Base-by-base conservation (phyloP, 2,113 vertebrate species). In the Hydropotes inermis region DNA sequence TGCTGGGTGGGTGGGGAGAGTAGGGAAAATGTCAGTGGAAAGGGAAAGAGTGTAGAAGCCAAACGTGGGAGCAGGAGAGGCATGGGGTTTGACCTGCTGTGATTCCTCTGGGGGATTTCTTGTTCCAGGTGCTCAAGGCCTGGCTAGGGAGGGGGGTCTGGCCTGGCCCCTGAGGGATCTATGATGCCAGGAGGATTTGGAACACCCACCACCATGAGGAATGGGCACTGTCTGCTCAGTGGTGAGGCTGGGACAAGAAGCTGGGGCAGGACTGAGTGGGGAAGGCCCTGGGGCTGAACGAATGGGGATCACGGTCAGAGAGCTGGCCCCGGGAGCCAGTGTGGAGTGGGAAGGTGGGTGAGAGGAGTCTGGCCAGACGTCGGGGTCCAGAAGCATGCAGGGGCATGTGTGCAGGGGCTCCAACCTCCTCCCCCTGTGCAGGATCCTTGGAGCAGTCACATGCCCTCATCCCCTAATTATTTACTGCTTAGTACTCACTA, bases 401-500 rank as follows among this genome's bases (percentile, higher is more conserved):
- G 28, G 39, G 14, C 43, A 17, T 13, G 11, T 7, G 54, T 39
- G 21, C n/a, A n/a, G 45, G 76, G 16, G 19, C 45, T 60, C 19
- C 15, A n/a, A 67, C 19, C 33, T 25, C 23, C 2, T 74, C 50
- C 43, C 70, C 19, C 11, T 39, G 64, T 43, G 84, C 87, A 52
- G 45, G 50, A 15, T 39, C 94, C 84, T 7, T 0, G 27, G 84
- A 94, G 36, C 82, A 61, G 70, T 10, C 39, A 52, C 23, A 17
- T 15, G 67, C 57, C 52, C 76, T 95, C 36, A 78, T 58, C 54
- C 36, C 91, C 85, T 96, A 89, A 89, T 95, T 78, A 87, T 58
- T 88, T 39, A 94, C 82, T 82, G 79, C 86, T 67, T 94, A 47
- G 85, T 85, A 78, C 54, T 95, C 55, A 79, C 85, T 93, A 74